phyloP scores from a whole-genome alignment of 2,113 vertebrate genomes.

The Mesitornis unicolor region DNA sequence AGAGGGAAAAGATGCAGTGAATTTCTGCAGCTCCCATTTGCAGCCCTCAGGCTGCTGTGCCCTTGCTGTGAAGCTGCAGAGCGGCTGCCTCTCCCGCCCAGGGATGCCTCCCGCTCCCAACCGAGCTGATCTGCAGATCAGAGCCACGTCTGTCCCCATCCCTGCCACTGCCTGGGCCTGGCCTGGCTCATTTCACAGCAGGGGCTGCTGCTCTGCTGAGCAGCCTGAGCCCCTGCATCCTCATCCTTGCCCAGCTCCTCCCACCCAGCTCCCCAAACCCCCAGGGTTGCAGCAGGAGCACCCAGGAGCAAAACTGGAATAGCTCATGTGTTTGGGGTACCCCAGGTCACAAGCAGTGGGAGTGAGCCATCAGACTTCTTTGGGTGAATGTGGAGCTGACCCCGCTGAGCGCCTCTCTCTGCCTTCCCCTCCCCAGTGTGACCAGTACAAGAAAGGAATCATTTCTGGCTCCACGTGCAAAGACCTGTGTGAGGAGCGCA shows the following conservation, averaged over 20 bases:
- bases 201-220: background rate
- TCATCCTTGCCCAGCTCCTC: background rate
- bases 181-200: background rate
- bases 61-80: background rate
- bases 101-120: background rate
- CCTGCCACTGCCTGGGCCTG: background rate
- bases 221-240: background rate
- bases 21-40: background rate
- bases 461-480: constrained; percentile 92
- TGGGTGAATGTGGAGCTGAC: accelerated
- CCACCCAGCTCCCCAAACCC: background rate
- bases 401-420: background rate
- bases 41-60: background rate
- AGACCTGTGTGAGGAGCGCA: constrained; percentile 86
- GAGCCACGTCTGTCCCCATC: background rate
- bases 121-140: accelerated
- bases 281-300: background rate
- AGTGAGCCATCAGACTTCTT: background rate
- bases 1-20: background rate
- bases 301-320: too few relatives aligned
- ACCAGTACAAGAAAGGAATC: constrained; percentile 93
- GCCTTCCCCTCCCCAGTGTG: constrained; percentile 78
- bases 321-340: background rate
- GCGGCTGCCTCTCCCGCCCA: background rate
- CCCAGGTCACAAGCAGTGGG: background rate